Base-by-base conservation (phyloP, 2,888 invertebrate genomes). In the Furcula furcula region DNA sequence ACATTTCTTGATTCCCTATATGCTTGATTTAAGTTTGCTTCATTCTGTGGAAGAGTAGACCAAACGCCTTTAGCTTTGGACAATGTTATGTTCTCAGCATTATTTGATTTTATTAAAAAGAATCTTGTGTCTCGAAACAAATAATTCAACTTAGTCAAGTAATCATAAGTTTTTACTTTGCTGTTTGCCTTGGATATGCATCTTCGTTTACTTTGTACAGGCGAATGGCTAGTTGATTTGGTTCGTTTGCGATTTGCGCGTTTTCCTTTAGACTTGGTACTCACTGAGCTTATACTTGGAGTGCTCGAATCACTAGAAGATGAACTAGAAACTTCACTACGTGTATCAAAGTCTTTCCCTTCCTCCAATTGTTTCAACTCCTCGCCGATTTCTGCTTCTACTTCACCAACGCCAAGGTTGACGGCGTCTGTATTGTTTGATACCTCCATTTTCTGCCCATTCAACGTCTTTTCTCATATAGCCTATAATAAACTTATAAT, bases 31-130 rank as follows among this genome's bases (percentile, higher is more conserved):
- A 99, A 90, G 81, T 98, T 97, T 1, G 96, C 94, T 89, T 99
- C 98, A 82, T 99, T 99, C 76, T 97, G 97, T 2, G 98, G 98
- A 37, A 98, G 91, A 2, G 99, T 99, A 2, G 98, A 98, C 99
- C 98, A 99, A 3, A 98, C 98, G 44, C 96, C 97, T 89, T 96
- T 97, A 9, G 94, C 95, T 83, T 99, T 99, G 1, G 98, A 97
- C 39, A 99, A 77, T 19, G 95, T 94, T 31, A 99, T 95, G 79
- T 99, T 99, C 83, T 99, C 98, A 39, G 96, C 95, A 84, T 99
- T 99, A 83, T 98, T 98, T 31, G 98, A 98, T 86, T 99, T 99
- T 63, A 99, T 98, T 37, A 99, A 92, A 87, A 98, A 98, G 89
- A 97, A 98, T 52, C 95, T 92, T 29, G 98, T 96, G 75, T 97